Evolutionary conservation across 30 jellyfish, hydroid and myxozoan genomes (phyloP).

Genomic region (Hydra vulgaris): DNA sequence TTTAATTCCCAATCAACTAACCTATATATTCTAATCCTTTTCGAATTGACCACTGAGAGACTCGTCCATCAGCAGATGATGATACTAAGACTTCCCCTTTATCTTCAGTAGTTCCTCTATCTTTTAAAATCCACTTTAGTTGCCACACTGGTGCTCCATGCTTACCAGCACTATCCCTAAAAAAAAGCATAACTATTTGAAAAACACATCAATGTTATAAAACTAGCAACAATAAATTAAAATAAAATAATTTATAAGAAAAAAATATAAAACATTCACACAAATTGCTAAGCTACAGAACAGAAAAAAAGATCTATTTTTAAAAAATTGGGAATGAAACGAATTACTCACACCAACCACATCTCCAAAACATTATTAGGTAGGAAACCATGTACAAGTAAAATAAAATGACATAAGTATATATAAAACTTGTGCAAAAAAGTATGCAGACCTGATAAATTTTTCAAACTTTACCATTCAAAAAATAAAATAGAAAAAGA

Average conservation of each 20-base stretch:
- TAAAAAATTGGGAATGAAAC: too few species aligned
- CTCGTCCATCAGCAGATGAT: constrained; percentile 92
- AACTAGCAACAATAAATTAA: neutral
- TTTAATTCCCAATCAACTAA: constrained; percentile 17
- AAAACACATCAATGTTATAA: too few species aligned
- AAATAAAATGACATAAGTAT: too few species aligned
- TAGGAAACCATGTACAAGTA: too few species aligned
- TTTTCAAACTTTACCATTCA: too few species aligned
- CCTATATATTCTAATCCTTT: constrained; percentile 91
- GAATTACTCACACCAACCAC: too few species aligned
- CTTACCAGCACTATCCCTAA: constrained; percentile 74
- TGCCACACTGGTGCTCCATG: constrained; percentile 95
- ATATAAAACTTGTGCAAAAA: too few species aligned
- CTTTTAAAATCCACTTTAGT: constrained; percentile 70
- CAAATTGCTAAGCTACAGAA: neutral
- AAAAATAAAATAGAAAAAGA: too few species aligned
- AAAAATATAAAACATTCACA: neutral
- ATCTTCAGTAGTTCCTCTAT: constrained; percentile 83
- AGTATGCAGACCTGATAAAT: too few species aligned
- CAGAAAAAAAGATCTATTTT: too few species aligned
- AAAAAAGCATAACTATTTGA: too few species aligned
- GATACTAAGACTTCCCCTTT: constrained; percentile 79
- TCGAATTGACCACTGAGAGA: constrained; percentile 92
- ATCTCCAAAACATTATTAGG: too few species aligned
- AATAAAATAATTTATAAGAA: neutral